Evolutionary conservation across 2,888 invertebrate species (phyloP).

Genomic region (Ophioninae sp.): DNA sequence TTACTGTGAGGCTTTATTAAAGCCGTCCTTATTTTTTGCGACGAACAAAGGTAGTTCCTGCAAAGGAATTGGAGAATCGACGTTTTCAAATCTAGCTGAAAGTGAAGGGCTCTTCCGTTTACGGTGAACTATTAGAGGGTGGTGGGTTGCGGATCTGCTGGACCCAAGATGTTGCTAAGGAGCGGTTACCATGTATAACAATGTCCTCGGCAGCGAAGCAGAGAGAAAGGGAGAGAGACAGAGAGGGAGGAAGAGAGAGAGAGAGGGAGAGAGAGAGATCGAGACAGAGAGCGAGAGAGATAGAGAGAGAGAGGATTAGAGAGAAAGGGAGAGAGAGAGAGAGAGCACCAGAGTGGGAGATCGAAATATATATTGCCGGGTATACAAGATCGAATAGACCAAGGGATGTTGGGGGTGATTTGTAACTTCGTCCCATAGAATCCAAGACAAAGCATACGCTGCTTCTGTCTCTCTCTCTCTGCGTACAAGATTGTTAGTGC

Average conservation of each 20-base stretch:
- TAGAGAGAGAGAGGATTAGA: neutral
- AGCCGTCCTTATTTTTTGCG: neutral
- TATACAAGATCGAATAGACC: neutral
- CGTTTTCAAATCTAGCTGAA: neutral
- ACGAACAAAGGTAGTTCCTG: neutral
- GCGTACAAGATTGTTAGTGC: neutral
- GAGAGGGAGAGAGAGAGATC: neutral
- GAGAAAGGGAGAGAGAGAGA: neutral
- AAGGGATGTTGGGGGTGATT: neutral
- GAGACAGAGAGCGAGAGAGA: too few relatives aligned
- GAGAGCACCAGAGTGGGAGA: neutral
- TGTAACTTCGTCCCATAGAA: neutral
- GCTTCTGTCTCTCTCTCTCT: neutral
- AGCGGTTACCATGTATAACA: neutral
- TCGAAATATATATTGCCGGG: neutral
- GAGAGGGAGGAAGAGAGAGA: neutral
- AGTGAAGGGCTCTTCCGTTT: neutral
- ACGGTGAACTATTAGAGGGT: neutral
- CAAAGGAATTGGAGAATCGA: neutral
- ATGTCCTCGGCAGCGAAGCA: neutral
- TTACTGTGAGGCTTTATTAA: neutral
- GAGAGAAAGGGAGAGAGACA: neutral
- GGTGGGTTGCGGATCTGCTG: neutral
- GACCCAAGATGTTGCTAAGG: conserved; percentile 1
- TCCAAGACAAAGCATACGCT: neutral